A percentile compares a stretch with the other conserved stretches of the same genome.
Conservation (phyloP, 2,797 vertebrate species). For the Etheostoma nigrum region DNA sequence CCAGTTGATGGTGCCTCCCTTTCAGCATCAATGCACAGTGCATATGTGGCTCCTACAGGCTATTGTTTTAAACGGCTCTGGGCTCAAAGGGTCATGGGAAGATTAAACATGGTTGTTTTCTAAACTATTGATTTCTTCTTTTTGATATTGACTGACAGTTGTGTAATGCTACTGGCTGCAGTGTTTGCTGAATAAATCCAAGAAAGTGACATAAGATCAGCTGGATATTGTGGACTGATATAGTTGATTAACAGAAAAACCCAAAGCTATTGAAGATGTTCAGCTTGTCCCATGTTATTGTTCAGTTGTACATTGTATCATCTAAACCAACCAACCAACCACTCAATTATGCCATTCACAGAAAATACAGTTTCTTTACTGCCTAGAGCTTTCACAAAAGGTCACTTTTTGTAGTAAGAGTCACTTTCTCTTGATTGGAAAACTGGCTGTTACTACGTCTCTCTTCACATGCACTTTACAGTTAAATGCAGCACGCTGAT, state of each 20-base stretch:
- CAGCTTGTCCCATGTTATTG: not conserved
- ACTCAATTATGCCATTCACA: not conserved
- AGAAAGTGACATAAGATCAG: not conserved
- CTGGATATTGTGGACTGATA: not conserved
- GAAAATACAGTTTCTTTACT: not conserved
- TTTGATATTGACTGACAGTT: constrained; percentile 16
- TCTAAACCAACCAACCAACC: not conserved
- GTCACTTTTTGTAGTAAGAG: not conserved
- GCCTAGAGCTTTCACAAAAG: constrained; percentile 2
- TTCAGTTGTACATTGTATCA: not conserved
- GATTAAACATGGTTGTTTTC: constrained; percentile 66
- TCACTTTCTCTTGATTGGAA: constrained; percentile 10
- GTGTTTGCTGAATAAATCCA: constrained; percentile 13
- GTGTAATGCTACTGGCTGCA: constrained; percentile 3
- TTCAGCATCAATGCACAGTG: constrained; percentile 48
- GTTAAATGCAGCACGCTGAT: constrained; percentile 3
- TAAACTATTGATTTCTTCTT: constrained; percentile 33
- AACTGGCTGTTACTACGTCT: not conserved
- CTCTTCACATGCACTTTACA: not conserved
- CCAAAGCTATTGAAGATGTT: not conserved
- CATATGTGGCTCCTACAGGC: constrained; percentile 46
- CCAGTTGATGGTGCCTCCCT: constrained; percentile 37
- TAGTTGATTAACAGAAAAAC: constrained; percentile 10
- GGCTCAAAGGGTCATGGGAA: constrained; percentile 75
- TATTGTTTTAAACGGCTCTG: constrained; percentile 35